Conservation (phyloP, 1,140 invertebrate species). For the Cardiocondyla obscurior region DNA sequence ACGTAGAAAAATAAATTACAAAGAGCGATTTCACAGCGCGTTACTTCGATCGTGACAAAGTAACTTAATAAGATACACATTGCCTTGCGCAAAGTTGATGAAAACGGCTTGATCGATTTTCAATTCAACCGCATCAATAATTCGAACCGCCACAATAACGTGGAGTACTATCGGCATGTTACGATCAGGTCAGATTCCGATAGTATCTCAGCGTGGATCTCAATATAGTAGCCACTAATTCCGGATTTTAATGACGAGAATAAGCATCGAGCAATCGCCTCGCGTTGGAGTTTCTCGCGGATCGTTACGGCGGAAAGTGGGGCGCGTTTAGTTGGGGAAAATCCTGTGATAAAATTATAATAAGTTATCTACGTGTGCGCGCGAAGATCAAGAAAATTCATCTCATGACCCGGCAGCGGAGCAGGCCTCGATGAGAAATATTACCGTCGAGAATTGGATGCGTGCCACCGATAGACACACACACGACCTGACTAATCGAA, state of each 20-base stretch:
- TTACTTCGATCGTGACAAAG: not conserved
- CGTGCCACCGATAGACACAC: slow-evolving; percentile 32
- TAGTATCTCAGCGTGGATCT: not conserved
- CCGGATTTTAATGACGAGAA: slow-evolving; percentile 24
- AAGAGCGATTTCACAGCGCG: too few species aligned
- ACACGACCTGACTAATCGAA: slow-evolving; percentile 47
- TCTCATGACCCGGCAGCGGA: not conserved
- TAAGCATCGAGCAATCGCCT: slow-evolving; percentile 2
- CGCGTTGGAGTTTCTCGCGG: not conserved
- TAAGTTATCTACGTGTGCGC: not conserved
- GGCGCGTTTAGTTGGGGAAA: not conserved
- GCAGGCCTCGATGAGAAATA: not conserved
- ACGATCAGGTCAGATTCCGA: not conserved
- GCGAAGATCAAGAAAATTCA: slow-evolving; percentile 25
- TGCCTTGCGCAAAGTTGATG: not conserved
- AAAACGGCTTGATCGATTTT: not conserved
- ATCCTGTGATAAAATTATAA: slow-evolving; percentile 1
- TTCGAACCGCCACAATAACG: slow-evolving; percentile 1
- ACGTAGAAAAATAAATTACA: not conserved
- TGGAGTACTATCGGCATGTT: not conserved
- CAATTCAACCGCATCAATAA: slow-evolving; percentile 28
- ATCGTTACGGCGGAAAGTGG: not conserved
- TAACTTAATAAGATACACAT: slow-evolving; percentile 17
- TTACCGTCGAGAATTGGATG: slow-evolving; percentile 35
- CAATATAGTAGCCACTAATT: slow-evolving; percentile 8